Conservation (phyloP, 1,140 invertebrate genomes). For the Pogonomyrmex californicus region DNA sequence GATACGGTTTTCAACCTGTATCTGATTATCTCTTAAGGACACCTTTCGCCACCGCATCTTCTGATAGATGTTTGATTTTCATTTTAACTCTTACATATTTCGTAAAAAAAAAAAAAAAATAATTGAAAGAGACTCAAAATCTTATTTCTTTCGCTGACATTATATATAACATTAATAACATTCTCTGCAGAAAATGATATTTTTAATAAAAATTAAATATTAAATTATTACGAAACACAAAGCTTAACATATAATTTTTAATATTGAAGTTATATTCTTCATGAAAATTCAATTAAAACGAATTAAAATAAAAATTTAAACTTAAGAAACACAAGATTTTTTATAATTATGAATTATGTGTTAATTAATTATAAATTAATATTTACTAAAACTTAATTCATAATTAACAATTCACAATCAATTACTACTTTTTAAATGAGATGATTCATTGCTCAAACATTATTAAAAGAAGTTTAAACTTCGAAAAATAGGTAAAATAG, state of each 20-base stretch:
- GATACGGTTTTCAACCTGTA: slow-evolving; percentile 35
- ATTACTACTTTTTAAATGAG: background rate
- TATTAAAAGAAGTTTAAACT: background rate
- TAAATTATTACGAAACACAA: background rate
- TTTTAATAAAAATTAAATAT: background rate
- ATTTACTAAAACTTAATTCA: background rate
- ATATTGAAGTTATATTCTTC: background rate
- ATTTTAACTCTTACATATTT: background rate
- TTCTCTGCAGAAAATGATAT: background rate
- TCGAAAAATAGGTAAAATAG: slow-evolving; percentile 6
- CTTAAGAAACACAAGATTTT: background rate
- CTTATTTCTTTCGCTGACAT: background rate
- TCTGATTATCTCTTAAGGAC: slow-evolving; percentile 33
- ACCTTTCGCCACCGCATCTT: background rate
- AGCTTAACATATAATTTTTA: background rate
- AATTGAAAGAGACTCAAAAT: background rate
- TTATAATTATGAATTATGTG: background rate
- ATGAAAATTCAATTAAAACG: slow-evolving; percentile 5
- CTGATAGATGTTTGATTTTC: background rate
- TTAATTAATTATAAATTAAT: too few species aligned
- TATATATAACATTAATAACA: background rate
- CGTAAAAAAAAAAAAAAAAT: background rate
- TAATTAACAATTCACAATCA: background rate
- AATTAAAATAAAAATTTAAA: background rate
- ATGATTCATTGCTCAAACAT: background rate